Evolutionary conservation across 2,888 invertebrate genomes (phyloP), one percentile per base, ranked within the genome.

Genomic region (Tetropium fuscum): DNA sequence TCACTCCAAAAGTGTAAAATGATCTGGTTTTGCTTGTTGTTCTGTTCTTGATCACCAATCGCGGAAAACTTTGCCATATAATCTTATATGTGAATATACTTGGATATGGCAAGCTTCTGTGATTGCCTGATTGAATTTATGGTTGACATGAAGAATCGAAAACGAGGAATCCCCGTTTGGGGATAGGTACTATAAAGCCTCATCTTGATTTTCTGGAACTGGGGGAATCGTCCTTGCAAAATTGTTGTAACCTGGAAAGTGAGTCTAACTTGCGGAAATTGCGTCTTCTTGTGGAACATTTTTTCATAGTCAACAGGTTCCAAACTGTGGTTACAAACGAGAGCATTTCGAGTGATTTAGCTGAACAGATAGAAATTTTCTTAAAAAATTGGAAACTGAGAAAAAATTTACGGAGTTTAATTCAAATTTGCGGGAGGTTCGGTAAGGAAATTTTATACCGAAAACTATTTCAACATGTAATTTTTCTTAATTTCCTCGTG

Each of bases 81-180:
- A 58, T 13, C 27, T 55, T 55, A 15, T 55, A 55, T 34, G 55
- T 55, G 7, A 48, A 47, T 55, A 36, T 15, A 38, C 36, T 41
- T 53, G 57, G 3, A 43, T 32, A 10, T 58, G 53, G 41, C 20
- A n/a, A 58, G 44, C 43, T 54, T 20, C 15, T n/a, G 15, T 6
- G 30, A 43, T 16, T 18, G 18, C 18, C 18, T 53, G n/a, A 53
- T n/a, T 41, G 41, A 40, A 10, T 40, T 41, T 30, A 27, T 53
- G 19, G 40, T 41, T 7, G 53, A 41, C 4, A 53, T 13, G 25
- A 41, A 53, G 30, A 53, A 53, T 51, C 47, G 44, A 58, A 60
- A 60, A 60, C 36, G 47, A 40, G 1, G 8, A 40, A 13, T 53
- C 57, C 38, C 36, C 57, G 36, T 27, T 27, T 27, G 27, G 3